phyloP scores from a whole-genome alignment of 2,113 vertebrate genomes.

The Pterocles burchelli region DNA sequence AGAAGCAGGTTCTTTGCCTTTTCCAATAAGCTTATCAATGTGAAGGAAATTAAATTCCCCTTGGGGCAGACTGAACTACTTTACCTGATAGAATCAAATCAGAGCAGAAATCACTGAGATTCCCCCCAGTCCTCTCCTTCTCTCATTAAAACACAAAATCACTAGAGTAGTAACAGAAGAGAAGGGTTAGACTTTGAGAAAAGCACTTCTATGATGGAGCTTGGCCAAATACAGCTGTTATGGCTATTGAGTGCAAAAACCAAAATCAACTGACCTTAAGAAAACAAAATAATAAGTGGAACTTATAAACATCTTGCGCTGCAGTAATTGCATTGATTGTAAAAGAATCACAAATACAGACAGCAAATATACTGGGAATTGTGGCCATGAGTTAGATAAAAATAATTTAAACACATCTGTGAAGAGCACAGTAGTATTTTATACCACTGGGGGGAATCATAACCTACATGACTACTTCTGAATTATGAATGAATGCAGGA shows the following conservation, averaged over 20 bases:
- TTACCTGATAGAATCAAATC: background rate
- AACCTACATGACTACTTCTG: background rate
- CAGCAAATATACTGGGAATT: background rate
- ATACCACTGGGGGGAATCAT: background rate
- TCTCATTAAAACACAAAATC: background rate
- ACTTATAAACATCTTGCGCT: background rate
- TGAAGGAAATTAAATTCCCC: rapidly evolving
- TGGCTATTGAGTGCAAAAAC: background rate
- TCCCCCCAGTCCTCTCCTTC: background rate
- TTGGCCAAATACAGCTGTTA: background rate
- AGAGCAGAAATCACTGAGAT: background rate
- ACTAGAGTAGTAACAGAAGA: background rate
- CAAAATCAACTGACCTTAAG: background rate
- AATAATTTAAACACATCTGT: background rate
- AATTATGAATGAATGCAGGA: background rate
- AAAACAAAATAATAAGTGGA: background rate
- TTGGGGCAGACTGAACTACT: background rate
- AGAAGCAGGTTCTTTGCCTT: background rate
- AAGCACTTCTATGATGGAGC: background rate
- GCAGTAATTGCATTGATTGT: background rate
- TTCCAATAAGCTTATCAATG: background rate
- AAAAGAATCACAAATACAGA: background rate
- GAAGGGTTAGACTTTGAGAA: background rate
- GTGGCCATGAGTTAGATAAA: background rate
- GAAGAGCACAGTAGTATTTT: background rate